Evolutionary conservation across 2,797 vertebrate genomes (phyloP), one percentile per base, ranked within the genome.

Genomic region (Erethizon dorsatum): DNA sequence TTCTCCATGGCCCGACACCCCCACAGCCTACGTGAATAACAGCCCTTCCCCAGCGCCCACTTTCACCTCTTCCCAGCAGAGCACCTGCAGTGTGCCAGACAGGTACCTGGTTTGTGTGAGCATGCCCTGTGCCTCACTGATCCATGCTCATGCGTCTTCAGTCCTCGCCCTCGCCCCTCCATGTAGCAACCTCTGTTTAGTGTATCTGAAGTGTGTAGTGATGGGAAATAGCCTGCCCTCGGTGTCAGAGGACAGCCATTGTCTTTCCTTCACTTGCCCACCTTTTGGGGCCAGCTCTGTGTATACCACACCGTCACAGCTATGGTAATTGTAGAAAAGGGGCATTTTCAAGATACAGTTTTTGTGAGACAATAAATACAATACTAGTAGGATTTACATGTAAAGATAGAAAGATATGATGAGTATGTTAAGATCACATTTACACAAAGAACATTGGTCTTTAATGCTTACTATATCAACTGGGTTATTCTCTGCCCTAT

Each of bases 1-100:
- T 83, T 99, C 99, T 75, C 99, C 99, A 0, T 99, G 99, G 99
- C 99, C 99, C 0, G 99, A 99, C 96, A 99, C 98, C 84, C 98
- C 98, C 65, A 98, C 99, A 37, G 98, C 99, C 77, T 99, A 99
- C 96, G 99, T 99, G 97, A 99, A 99, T 98, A 99, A 98, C 98
- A 99, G 98, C 97, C 99, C 99, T 97, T 98, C 99, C 98, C 98
- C 99, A 97, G 99, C 99, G 86, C 99, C 99, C 87, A 96, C 99
- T 90, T 99, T 99, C 97, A 98, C 99, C 97, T 99, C 99, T 97
- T 98, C 99, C 84, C 99, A 98, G 50, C 98, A 99, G 96, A 99
- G 98, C 96, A 99, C 99, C 93, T 99, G 99, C 98, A 99, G 99
- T 91, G 98, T 99, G 98, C 99, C 99, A 4, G 99, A 99, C 99